phyloP scores from a whole-genome alignment of 2,888 invertebrate species.

The Epiperipatus broadwayi region DNA sequence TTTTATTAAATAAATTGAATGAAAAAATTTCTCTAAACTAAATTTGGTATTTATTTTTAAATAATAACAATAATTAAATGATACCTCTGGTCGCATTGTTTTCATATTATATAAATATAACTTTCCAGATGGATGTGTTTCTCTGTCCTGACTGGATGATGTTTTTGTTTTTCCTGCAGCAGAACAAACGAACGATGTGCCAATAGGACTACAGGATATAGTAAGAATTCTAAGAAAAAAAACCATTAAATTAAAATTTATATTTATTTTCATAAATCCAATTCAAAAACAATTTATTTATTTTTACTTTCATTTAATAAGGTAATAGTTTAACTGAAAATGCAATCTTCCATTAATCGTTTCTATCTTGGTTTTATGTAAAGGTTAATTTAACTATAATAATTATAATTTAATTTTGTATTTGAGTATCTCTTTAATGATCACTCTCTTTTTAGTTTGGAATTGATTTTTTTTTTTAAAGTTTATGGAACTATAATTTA shows the following conservation, averaged over 20 bases:
- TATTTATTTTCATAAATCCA: not conserved
- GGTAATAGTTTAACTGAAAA: too few species aligned
- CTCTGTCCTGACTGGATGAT: constrained; percentile 19
- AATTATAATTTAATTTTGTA: too few species aligned
- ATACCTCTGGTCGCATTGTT: constrained; percentile 37
- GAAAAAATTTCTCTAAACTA: not conserved
- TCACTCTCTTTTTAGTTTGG: too few species aligned
- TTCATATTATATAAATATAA: constrained; percentile 39
- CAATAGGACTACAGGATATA: constrained; percentile 35
- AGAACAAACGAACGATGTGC: constrained; percentile 30
- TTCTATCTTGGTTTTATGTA: too few species aligned
- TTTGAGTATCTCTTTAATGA: too few species aligned
- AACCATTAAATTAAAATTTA: not conserved
- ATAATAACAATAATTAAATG: too few species aligned
- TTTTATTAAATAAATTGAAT: constrained; percentile 5
- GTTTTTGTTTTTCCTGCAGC: constrained; percentile 23
- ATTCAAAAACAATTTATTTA: constrained; percentile 5
- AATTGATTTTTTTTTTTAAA: too few species aligned
- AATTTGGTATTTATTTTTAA: constrained; percentile 15
- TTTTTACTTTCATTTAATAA: too few species aligned
- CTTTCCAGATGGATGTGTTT: constrained; percentile 30
- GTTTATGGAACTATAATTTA: too few species aligned
- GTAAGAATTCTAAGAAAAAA: constrained; percentile 31
- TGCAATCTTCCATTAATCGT: too few species aligned
- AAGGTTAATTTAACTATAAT: too few species aligned